Evolutionary conservation across 2,888 invertebrate genomes (phyloP), one percentile per base, ranked within the genome.

Genomic region (Volucella bombylans): DNA sequence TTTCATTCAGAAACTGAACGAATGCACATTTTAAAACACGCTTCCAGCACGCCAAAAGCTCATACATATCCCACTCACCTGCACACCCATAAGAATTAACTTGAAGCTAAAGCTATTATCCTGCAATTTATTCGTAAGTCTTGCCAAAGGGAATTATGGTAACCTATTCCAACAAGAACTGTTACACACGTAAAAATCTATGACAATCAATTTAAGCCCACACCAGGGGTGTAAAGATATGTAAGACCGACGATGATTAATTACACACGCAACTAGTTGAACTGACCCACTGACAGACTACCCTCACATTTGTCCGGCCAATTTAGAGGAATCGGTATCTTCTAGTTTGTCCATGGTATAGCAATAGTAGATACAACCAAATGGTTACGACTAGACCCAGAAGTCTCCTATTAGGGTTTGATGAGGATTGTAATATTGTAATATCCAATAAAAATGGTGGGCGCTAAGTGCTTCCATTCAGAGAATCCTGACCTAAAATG

Each of bases 391-490:
- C 31, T 31, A 31, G 31, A 31, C 31, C 6, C 31, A 31, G 4
- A 31, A 31, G 31, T 31, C 31, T 6, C 31, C 31, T 31, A 6
- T 31, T 31, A 31, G 31, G 31, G 31, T 31, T 31, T 31, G 31
- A 2, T 31, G 31, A 31, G 31, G 31, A 6, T 31, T 31, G 31
- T 31, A 31, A 31, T 23, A 23, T 6, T 31, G 31, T 31, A 31
- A 31, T 31, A 31, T 6, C 31, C 6, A 6, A 31, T 31, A 6
- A 31, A 31, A 10, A 15, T 11, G 12, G 65, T 65, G 65, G 50
- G 65, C 65, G 65, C 59, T 59, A 10, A 65, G 43, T 15, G 41
- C 23, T 65, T 65, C 14, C 65, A 65, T 65, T 65, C 41, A 41
- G 41, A 41, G 10, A 6, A 41, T 41, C 4, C n/a, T 43, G 8